Evolutionary conservation across 2,888 invertebrate genomes (phyloP), one percentile per base, ranked within the genome.

Genomic region (Napeogenes sylphis): DNA sequence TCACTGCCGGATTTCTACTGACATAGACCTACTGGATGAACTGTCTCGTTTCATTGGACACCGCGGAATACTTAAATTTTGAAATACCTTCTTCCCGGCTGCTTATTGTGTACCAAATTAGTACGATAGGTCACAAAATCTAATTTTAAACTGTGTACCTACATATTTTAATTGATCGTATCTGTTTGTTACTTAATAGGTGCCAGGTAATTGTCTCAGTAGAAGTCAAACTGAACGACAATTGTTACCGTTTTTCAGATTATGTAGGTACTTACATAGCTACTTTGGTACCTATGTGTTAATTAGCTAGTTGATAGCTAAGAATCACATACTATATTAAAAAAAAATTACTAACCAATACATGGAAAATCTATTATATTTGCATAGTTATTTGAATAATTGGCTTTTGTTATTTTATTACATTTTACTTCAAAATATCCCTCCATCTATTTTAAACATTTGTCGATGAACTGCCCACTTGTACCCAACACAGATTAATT

Each of bases 381-480:
- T 21, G 21, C 21, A 21, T 1, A 21, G 21, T 21, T 21, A 21
- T 21, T 21, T 21, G 21, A 21, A 21, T 65, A 59, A 62, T 62
- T 57, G 56, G 57, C 57, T 53, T 57, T 61, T 54, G 61, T 57
- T 61, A 53, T 45, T 56, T 61, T 61, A 61, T 53, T 58, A 55
- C 45, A 45, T 58, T 42, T 45, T 55, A 30, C 46, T 56, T 53
- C n/a, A 21, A 33, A 60, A 54, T 14, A 4, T 2, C 51, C 12
- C 61, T 65, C 70, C 64, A 56, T 55, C 60, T 58, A 59, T 59
- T 61, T 51, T 56, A 68, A 70, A 69, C 73, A 73, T 70, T 72
- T 71, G 69, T 69, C 59, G 56, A 65, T 62, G 57, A 59, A 66
- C 71, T 69, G 76, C 74, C 79, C 80, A 79, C 79, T 80, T 80